Conservation (phyloP, 1,140 invertebrate genomes). For the Dinoponera quadriceps region DNA sequence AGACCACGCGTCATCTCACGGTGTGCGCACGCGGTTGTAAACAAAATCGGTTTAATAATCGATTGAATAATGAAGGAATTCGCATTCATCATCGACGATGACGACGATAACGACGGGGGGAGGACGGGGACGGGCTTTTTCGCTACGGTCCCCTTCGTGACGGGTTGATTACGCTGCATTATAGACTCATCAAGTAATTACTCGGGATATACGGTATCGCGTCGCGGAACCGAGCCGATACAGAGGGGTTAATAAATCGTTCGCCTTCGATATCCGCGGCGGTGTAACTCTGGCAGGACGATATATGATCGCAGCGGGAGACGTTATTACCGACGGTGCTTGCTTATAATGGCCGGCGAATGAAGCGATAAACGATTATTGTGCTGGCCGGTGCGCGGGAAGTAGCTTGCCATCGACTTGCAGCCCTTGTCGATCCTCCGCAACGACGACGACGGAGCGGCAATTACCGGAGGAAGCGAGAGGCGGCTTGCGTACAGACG, state of each 20-base stretch:
- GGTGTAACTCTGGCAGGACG: slow-evolving; percentile 57
- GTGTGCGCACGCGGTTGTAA: background rate
- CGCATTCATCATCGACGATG: slow-evolving; percentile 44
- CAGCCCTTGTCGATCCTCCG: slow-evolving; percentile 22
- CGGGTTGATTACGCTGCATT: slow-evolving; percentile 63
- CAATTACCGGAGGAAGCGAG: slow-evolving; percentile 28
- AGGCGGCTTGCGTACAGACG: background rate
- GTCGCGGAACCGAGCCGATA: slow-evolving; percentile 26
- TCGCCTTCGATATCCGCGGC: slow-evolving; percentile 48
- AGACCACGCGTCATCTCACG: slow-evolving; percentile 3
- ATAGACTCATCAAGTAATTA: slow-evolving; percentile 71
- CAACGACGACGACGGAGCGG: slow-evolving; percentile 17
- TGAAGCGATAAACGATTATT: slow-evolving; percentile 62
- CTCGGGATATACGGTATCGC: slow-evolving; percentile 65
- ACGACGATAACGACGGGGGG: background rate
- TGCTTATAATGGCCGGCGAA: slow-evolving; percentile 61
- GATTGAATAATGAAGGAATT: slow-evolving; percentile 67
- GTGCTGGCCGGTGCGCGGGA: slow-evolving; percentile 2
- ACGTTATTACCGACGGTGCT: slow-evolving; percentile 56
- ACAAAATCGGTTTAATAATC: slow-evolving; percentile 47
- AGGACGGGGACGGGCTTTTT: background rate
- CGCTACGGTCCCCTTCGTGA: background rate
- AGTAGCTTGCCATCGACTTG: slow-evolving; percentile 28
- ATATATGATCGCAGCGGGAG: slow-evolving; percentile 60
- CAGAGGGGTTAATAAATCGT: slow-evolving; percentile 64